phyloP scores from a whole-genome alignment of 2,113 vertebrate genomes.

The Chelonoidis abingdonii region DNA sequence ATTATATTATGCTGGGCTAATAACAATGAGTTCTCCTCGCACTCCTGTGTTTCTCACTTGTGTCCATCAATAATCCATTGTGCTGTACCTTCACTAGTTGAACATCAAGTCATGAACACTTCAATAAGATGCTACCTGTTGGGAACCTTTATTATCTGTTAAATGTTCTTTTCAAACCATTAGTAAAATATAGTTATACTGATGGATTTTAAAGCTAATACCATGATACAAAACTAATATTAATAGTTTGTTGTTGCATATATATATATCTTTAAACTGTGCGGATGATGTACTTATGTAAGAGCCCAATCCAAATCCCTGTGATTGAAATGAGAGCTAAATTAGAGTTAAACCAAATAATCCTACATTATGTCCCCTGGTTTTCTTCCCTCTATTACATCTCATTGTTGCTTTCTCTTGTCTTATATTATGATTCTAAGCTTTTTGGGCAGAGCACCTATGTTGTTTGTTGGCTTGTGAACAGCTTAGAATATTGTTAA shows the following conservation, averaged over 20 bases:
- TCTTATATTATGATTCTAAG: not conserved
- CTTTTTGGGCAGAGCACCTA: not conserved
- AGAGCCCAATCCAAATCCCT: not conserved
- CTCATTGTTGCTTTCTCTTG: not conserved
- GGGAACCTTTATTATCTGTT: constrained; percentile 25
- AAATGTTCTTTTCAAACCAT: constrained; percentile 38
- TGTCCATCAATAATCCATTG: constrained; percentile 51
- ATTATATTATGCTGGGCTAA: constrained; percentile 60
- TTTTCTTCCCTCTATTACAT: not conserved
- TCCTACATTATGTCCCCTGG: not conserved
- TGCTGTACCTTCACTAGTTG: constrained; percentile 44
- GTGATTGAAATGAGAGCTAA: not conserved
- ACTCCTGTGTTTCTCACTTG: constrained; percentile 55
- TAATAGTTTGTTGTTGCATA: not conserved
- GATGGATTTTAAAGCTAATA: not conserved
- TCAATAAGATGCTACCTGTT: constrained; percentile 54
- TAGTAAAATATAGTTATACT: constrained; percentile 36
- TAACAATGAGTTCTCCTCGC: constrained; percentile 59
- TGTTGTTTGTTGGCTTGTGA: not conserved
- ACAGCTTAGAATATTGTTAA: not conserved
- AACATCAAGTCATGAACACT: constrained; percentile 62
- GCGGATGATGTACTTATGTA: not conserved
- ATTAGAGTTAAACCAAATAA: not conserved
- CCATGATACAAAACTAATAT: constrained; percentile 7
- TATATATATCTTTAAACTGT: not conserved